Base-by-base conservation (phyloP, 1,140 invertebrate genomes). In the Bursaphelenchus mucronatus region DNA sequence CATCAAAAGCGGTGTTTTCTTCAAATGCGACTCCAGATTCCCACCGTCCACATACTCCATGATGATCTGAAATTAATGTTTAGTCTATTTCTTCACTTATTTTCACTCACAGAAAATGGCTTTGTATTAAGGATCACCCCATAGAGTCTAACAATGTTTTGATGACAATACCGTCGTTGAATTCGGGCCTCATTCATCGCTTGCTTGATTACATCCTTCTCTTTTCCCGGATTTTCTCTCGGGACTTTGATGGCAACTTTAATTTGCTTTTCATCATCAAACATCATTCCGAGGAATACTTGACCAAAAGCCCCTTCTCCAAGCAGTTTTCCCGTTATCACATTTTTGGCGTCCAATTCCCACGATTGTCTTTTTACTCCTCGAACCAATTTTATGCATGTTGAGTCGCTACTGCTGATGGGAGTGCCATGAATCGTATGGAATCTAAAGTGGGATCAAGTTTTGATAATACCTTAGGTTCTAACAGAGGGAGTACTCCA, bases 291-390 rank as follows among this genome's bases (percentile, higher is more conserved):
- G 11, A 52, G 40, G 43, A 41, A 19, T 19, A 70, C 68, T 49
- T 67, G 46, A 3, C 71, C 71, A 17, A 73, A 73, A 5, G 71
- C 71, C 15, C 71, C 71, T 59, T 74, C 71, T 43, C 71, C 71
- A 30, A 73, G 17, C 51, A 69, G 68, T 41, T 66, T 57, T 39
- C 41, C 15, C 11, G 39, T 19, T 11, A 44, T 47, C 40, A 73
- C 66, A 51, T 74, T 61, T 3, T 65, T 63, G n/a, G 64, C 64
- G 7, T 56, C 46, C 4, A 67, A 51, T 55, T 73, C 71, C 71
- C 71, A 73, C 8, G 54, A 2, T 54, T 73, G 67, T 13, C 70
- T 64, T 30, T 41, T n/a, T 8, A 71, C 41, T 6, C 64, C 51
- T 41, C 39, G 17, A 10, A 17, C 13, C 46, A 63, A 55, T 13